Evolutionary conservation across 2,888 invertebrate species (phyloP), one percentile per base, ranked within the genome.

Genomic region (Pandemis heparana): DNA sequence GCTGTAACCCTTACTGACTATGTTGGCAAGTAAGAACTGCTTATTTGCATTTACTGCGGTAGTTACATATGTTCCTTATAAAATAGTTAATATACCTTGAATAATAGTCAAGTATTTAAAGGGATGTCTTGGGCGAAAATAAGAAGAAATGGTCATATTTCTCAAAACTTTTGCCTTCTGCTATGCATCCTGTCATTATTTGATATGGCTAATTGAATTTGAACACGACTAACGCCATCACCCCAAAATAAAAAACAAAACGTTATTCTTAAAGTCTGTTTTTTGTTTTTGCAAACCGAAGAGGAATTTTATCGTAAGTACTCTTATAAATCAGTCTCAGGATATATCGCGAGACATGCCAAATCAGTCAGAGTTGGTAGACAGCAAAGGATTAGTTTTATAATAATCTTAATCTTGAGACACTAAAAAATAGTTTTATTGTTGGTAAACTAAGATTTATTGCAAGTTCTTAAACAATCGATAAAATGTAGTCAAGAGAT

Each of bases 1-100:
- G 98, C 99, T 0, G 98, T 99, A 14, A 97, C 98, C 0, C 92
- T 98, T 61, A 97, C 98, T 82, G 99, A 99, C 89, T 98, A 98
- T 79, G 90, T 98, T 18, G 85, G 91, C 83, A 94, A 92, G 94
- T 92, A 72, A 79, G 77, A 43, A 38, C 9, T 4, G 9, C n/a
- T 10, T 18, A 51, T 23, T 23, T 56, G 4, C 23, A 23, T 23
- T 0, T 1, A n/a, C n/a, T 12, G 5, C 12, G 12, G 7, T 12
- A 23, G 23, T 32, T 32, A 32, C 23, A 23, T 3, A 18, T 56
- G 23, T 12, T 48, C n/a, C n/a, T n/a, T 48, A 6, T 4, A 32
- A 32, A n/a, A 5, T 48, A n/a, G 4, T 48, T 0, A 3, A 2
- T 16, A 5, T n/a, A 14, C 6, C n/a, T n/a, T 32, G 23, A 32